Base-by-base conservation (phyloP, 2,797 vertebrate genomes). In the Onychomys arenicola region DNA sequence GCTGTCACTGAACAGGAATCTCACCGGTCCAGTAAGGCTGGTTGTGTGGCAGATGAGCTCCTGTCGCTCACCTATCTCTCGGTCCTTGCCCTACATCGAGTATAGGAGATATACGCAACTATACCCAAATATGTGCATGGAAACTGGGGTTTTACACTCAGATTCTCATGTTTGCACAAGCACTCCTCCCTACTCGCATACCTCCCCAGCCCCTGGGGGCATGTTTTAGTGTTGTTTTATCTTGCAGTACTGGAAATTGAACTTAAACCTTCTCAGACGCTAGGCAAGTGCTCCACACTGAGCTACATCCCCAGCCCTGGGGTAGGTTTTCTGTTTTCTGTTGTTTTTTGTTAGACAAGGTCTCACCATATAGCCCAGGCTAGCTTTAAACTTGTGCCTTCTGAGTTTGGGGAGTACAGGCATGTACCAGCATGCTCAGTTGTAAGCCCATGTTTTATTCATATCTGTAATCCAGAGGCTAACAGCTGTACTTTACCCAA, bases 401-500 rank as follows among this genome's bases (percentile, higher is more conserved):
- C 25, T 29, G 67, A 88, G 69, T 88, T n/a, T 52, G 9, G 16
- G 16, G 2, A 75, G 16, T 73, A 37, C 29, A 34, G 49, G 77
- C 9, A 21, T 57, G 17, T 14, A 13, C 4, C 19, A 82, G 5
- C 37, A 25, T 8, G 27, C 10, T n/a, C 9, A 14, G 34, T 23
- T 84, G 17, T 37, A 76, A 61, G 57, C 23, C 5, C 34, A 29
- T 27, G 27, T 80, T 89, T 96, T 92, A 91, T 94, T 92, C 27
- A 87, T 57, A 77, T 89, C 29, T 95, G 10, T 61, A 77, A 75
- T 65, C 71, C 59, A 65, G 89, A 96, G 71, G 2, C 52, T 88
- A 73, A 91, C 16, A 7, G 34, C 55, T 91, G 3, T 83, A 71
- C 76, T 87, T 80, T 92, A 67, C 46, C 71, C 21, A 88, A 69